Percentiles rank a stretch among this genome's conserved stretches.
Conservation (phyloP, 1,140 invertebrate species). For the Diachasma alloeum region DNA sequence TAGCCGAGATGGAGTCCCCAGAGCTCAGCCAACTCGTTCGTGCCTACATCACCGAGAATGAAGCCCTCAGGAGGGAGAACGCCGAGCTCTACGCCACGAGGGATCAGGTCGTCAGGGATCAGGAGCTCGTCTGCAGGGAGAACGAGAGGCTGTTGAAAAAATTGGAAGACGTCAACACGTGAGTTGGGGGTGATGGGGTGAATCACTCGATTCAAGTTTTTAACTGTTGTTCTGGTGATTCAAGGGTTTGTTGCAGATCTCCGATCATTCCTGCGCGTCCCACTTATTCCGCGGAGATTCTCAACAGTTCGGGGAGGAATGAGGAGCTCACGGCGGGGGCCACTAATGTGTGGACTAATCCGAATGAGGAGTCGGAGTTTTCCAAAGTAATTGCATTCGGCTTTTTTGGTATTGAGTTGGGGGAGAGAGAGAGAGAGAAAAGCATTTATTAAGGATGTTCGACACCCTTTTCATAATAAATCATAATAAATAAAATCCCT, state of each 20-base stretch:
- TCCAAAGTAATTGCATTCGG: slow-evolving; percentile 38
- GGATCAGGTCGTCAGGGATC: slow-evolving; percentile 84
- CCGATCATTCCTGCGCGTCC: slow-evolving; percentile 79
- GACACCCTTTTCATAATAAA: no score
- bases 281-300: slow-evolving; percentile 72
- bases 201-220: slow-evolving; percentile 30
- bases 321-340: slow-evolving; percentile 32
- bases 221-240: slow-evolving; percentile 36
- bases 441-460: no score
- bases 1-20: slow-evolving; percentile 74
- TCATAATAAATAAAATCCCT: no score
- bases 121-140: slow-evolving; percentile 88
- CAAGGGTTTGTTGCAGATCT: slow-evolving; percentile 79
- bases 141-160: slow-evolving; percentile 88
- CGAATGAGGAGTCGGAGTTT: slow-evolving; percentile 59
- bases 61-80: slow-evolving; percentile 85
- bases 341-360: slow-evolving; percentile 79
- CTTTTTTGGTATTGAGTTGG: no score
- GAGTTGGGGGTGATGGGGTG: slow-evolving; percentile 57
- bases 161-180: slow-evolving; percentile 87
- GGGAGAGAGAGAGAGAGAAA: no score
- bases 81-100: slow-evolving; percentile 82
- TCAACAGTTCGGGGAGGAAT: slow-evolving; percentile 47
- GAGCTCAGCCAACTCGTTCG: slow-evolving; percentile 79
- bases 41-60: slow-evolving; percentile 86